Percentiles rank a stretch among this genome's conserved stretches.
Conservation (phyloP, 2,888 invertebrate genomes). For the Tridacna crocea region DNA sequence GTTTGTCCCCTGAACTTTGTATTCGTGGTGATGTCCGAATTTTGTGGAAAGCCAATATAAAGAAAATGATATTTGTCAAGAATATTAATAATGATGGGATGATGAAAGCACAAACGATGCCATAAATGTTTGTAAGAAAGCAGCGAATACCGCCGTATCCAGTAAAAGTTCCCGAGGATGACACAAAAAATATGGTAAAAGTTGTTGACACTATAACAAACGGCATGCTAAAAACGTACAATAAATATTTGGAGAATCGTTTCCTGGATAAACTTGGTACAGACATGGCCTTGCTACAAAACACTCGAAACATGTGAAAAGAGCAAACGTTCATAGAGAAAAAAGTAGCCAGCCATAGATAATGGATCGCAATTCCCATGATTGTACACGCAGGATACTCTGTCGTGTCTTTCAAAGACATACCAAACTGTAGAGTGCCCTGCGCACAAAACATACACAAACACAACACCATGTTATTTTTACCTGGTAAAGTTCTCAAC, state of each 20-base stretch:
- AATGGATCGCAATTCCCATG: conserved; percentile 61
- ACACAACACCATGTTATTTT: conserved; percentile 65
- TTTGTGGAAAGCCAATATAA: conserved; percentile 56
- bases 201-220: conserved; percentile 34
- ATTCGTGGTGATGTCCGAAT: conserved; percentile 48
- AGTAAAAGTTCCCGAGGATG: conserved; percentile 31
- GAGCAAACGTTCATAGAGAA: conserved; percentile 65
- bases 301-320: conserved; percentile 65
- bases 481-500: conserved; percentile 65
- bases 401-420: conserved; percentile 22
- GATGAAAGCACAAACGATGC: conserved; percentile 61
- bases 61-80: conserved; percentile 63
- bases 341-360: conserved; percentile 66
- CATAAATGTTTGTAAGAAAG: conserved; percentile 41
- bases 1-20: conserved; percentile 46
- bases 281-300: conserved; percentile 29
- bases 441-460: conserved; percentile 62
- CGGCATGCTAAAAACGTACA: conserved; percentile 44
- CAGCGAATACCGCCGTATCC: conserved; percentile 61
- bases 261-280: neutral
- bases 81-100: conserved; percentile 61
- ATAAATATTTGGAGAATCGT: conserved; percentile 23
- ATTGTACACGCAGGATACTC: conserved; percentile 30
- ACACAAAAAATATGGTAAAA: conserved; percentile 13
- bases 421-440: conserved; percentile 56